These are phyloP conservation scores for Marasmarcha lunaedactyla DNA, from an alignment of 2,888 invertebrate genomes.

Conservation along the genomic window DNA sequence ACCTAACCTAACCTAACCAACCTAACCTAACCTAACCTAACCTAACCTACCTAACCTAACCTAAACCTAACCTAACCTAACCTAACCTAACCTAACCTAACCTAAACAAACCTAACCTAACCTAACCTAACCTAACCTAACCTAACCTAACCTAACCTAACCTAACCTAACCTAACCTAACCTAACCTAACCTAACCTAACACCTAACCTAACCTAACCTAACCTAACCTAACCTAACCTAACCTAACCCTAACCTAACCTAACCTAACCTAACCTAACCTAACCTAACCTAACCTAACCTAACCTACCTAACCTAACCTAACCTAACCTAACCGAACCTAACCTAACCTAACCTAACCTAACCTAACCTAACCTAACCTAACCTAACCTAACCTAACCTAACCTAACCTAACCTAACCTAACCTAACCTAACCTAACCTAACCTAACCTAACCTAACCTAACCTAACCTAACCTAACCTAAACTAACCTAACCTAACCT, in stretches of 20 bases:
- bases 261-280: slow-evolving; percentile 9
- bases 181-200: slow-evolving; percentile 12
- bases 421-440: slow-evolving; percentile 9
- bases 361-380: slow-evolving; percentile 15
- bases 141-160: slow-evolving; percentile 13
- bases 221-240: slow-evolving; percentile 13
- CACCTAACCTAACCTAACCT: slow-evolving; percentile 13
- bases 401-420: slow-evolving; percentile 14
- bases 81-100: slow-evolving; percentile 14
- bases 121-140: slow-evolving; percentile 15
- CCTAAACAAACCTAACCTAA: slow-evolving; percentile 15
- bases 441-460: slow-evolving; percentile 8
- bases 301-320: slow-evolving; percentile 9
- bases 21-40: slow-evolving; percentile 18
- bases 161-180: slow-evolving; percentile 10
- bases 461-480: slow-evolving; percentile 11
- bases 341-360: slow-evolving; percentile 15
- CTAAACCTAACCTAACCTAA: slow-evolving; percentile 12
- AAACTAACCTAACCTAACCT: slow-evolving; percentile 8
- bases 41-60: slow-evolving; percentile 14
- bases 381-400: slow-evolving; percentile 15
- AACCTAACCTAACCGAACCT: slow-evolving; percentile 13
- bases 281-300: slow-evolving; percentile 7
- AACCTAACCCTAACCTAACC: slow-evolving; percentile 12
- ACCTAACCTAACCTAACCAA: slow-evolving; percentile 19